Evolutionary conservation across 2,888 invertebrate species (phyloP), one percentile per base, ranked within the genome.

Genomic region (Crematogaster levior): DNA sequence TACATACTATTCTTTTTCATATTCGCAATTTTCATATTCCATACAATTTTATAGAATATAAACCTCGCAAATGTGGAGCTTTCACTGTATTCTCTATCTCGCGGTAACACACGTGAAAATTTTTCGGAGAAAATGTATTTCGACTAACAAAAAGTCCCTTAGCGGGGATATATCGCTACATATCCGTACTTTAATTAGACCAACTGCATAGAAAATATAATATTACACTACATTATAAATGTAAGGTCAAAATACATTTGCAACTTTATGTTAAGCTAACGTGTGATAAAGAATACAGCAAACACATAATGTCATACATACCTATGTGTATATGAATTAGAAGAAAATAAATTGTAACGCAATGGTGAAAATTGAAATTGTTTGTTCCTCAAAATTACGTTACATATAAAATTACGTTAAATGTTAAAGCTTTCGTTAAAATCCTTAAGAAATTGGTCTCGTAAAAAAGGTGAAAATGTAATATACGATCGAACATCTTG

Each of bases 381-480:
- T 61, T 60, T n/a, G n/a, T n/a, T n/a, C 10, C 34, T n/a, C 34
- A 21, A 40, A 37, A 37, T 37, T 53, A 10, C 34, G 34, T 37
- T n/a, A n/a, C n/a, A n/a, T n/a, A n/a, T n/a, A n/a, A n/a, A n/a
- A n/a, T n/a, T n/a, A n/a, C n/a, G n/a, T n/a, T n/a, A n/a, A n/a
- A n/a, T n/a, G n/a, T n/a, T 37, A 6, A 37, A 37, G n/a, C 10
- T 7, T 15, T 15, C 18, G 10, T 56, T 72, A 6, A 56, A 37
- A 27, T 56, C 56, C 15, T 10, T 15, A 24, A 21, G 27, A 12
- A 40, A 40, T 27, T 27, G 10, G 1, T 40, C 37, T 6, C 3
- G 18, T 72, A 61, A 61, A 46, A 60, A 74, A 63, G 51, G 48
- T 37, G 12, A 75, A 63, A 34, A 75, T 48, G 24, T 51, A 51